These are phyloP conservation scores for Pseudotriccus pelzelni DNA, from an alignment of 2,797 vertebrate species.

Conservation along the genomic window DNA sequence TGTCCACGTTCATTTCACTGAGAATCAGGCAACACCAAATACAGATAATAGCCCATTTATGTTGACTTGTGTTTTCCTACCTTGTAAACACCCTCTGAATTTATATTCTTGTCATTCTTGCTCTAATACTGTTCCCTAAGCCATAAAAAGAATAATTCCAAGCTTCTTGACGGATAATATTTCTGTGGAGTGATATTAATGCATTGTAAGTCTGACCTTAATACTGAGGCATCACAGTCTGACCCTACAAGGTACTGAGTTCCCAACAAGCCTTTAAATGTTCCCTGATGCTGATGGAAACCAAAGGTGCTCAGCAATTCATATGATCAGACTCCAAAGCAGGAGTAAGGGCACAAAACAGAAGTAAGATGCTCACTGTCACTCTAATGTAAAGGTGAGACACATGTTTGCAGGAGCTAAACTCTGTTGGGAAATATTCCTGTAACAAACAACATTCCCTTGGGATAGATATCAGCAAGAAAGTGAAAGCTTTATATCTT, in stretches of 20 bases:
- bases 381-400: not conserved
- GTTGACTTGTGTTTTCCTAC: slow-evolving; percentile 22
- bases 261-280: not conserved
- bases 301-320: rapidly evolving
- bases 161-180: slow-evolving; percentile 53
- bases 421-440: not conserved
- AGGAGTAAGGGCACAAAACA: not conserved
- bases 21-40: not conserved
- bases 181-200: not conserved
- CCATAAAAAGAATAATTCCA: slow-evolving; percentile 53
- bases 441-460: not conserved
- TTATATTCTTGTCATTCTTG: slow-evolving; percentile 23
- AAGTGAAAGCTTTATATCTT: slow-evolving; percentile 2
- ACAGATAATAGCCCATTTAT: slow-evolving; percentile 30
- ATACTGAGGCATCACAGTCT: not conserved
- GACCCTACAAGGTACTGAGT: not conserved
- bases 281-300: not conserved
- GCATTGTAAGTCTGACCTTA: slow-evolving; percentile 32
- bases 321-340: not conserved
- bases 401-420: not conserved
- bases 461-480: not conserved
- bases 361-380: not conserved
- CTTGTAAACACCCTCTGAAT: slow-evolving; percentile 53
- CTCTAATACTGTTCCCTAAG: slow-evolving; percentile 4
- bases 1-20: not conserved